These are phyloP conservation scores for Anagyrus pseudococci DNA, from an alignment of 2,888 invertebrate genomes.

Conservation along the genomic window DNA sequence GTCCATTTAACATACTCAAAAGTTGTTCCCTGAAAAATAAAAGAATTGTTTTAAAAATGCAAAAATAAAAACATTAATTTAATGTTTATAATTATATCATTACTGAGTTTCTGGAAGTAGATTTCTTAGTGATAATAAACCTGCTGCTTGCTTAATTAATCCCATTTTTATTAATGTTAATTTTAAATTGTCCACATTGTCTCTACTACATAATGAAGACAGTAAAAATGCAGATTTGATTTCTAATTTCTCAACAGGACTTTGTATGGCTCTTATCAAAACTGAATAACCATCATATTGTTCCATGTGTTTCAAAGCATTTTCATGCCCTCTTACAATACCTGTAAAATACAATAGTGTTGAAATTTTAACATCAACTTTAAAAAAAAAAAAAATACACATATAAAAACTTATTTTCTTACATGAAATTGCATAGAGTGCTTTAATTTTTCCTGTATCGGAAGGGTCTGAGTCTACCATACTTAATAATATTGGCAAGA, in stretches of 20 bases:
- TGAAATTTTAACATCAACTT: not conserved
- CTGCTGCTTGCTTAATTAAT: slow-evolving; percentile 54
- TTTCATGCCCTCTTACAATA: slow-evolving; percentile 69
- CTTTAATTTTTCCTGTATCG: slow-evolving; percentile 69
- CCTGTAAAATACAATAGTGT: slow-evolving; percentile 61
- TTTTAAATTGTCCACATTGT: slow-evolving; percentile 48
- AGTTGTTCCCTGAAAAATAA: slow-evolving; percentile 51
- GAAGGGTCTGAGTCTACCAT: slow-evolving; percentile 67
- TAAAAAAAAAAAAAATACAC: not conserved
- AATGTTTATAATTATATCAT: slow-evolving; percentile 8
- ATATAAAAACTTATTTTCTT: slow-evolving; percentile 54
- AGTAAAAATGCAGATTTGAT: slow-evolving; percentile 79
- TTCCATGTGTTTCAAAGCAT: slow-evolving; percentile 69
- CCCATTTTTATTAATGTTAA: slow-evolving; percentile 56
- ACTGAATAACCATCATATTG: slow-evolving; percentile 72
- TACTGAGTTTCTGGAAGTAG: slow-evolving; percentile 54
- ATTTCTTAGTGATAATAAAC: slow-evolving; percentile 47
- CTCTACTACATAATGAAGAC: slow-evolving; percentile 65
- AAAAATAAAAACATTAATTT: not conserved
- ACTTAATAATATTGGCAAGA: slow-evolving; percentile 71
- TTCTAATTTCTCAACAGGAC: slow-evolving; percentile 67
- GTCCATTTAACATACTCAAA: slow-evolving; percentile 50
- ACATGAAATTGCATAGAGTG: slow-evolving; percentile 83
- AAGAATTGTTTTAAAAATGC: not conserved
- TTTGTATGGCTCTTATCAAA: slow-evolving; percentile 68